Evolutionary conservation across 2,797 vertebrate genomes (phyloP), one percentile per base, ranked within the genome.

Genomic region (Petrocephalus sullivani): DNA sequence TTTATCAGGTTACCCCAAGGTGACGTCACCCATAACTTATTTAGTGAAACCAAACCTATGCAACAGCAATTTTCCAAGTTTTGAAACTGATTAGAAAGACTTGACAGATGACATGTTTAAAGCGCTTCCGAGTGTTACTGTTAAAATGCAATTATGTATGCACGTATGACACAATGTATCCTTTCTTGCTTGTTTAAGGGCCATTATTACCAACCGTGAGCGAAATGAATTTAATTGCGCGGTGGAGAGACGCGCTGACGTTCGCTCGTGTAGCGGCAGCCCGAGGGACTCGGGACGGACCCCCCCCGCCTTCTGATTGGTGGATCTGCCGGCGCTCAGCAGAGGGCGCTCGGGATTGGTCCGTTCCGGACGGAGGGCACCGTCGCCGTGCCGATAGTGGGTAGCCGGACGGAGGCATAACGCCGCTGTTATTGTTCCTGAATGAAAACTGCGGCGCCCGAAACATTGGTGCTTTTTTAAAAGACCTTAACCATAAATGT

Each of bases 311-410:
- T 93, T 89, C 21, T 23, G 78, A 96, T 96, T 95, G 94, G 95
- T 87, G 16, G 41, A 89, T 86, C 7, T 87, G 0, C 91, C 93
- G 93, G 94, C 67, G 85, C 84, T 95, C 90, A 89, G 81, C 91
- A 90, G 51, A 16, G 56, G 86, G 12, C 33, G n/a, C 10, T 0
- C 14, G 10, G 89, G 92, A 96, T 96, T 97, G 96, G 96, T 90
- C 57, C 1, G 1, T 53, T 54, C 0, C 21, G 0, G 71, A 19
- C 88, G 71, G 78, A 87, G 88, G 91, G 91, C 92, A 93, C 93
- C 88, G 93, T 93, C 90, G 90, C 92, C 87, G 91, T 94, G 92
- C 92, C 90, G 92, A 92, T 92, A 93, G 93, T 92, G 94, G 91
- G 8, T 81, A 94, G 92, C 93, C 93, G 93, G 94, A 93, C 90